Evolutionary conservation across 2,888 invertebrate species (phyloP).

Genomic region (Drosophila picticornis): DNA sequence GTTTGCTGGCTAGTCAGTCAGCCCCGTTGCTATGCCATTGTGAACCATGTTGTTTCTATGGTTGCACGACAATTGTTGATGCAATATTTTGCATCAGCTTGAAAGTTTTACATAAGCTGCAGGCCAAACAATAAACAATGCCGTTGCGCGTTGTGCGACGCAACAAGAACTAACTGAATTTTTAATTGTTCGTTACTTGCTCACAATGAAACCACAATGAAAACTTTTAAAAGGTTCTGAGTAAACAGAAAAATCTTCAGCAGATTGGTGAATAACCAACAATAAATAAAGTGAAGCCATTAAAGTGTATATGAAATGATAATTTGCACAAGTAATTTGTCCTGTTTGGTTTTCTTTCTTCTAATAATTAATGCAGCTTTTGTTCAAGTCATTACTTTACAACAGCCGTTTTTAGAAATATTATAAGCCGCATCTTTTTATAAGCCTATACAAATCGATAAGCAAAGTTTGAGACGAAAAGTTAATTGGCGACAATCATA

Average conservation of each 20-base stretch:
- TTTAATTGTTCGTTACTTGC: constrained; percentile 69
- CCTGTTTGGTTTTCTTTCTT: neutral
- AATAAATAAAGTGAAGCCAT: neutral
- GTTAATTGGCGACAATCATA: constrained; percentile 17
- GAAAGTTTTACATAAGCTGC: constrained; percentile 48
- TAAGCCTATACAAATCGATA: constrained; percentile 1
- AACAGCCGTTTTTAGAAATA: constrained; percentile 14
- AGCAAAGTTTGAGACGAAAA: constrained; percentile 12
- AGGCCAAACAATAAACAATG: constrained; percentile 67
- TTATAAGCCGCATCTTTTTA: constrained; percentile 15
- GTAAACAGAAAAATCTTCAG: constrained; percentile 9
- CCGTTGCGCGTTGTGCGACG: constrained; percentile 26
- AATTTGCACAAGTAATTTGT: neutral
- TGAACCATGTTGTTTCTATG: constrained; percentile 28
- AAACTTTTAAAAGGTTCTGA: constrained; percentile 30
- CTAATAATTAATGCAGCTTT: neutral
- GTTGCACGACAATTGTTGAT: constrained; percentile 18
- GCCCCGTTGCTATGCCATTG: constrained; percentile 38
- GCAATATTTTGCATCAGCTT: constrained; percentile 66
- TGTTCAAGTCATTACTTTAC: constrained; percentile 3
- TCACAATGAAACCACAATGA: constrained; percentile 46
- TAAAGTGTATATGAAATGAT: neutral
- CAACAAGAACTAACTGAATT: constrained; percentile 71
- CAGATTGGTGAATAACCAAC: neutral
- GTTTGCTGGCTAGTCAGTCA: constrained; percentile 17